Conservation (phyloP, 1,140 invertebrate species). For the Idris sp. region DNA sequence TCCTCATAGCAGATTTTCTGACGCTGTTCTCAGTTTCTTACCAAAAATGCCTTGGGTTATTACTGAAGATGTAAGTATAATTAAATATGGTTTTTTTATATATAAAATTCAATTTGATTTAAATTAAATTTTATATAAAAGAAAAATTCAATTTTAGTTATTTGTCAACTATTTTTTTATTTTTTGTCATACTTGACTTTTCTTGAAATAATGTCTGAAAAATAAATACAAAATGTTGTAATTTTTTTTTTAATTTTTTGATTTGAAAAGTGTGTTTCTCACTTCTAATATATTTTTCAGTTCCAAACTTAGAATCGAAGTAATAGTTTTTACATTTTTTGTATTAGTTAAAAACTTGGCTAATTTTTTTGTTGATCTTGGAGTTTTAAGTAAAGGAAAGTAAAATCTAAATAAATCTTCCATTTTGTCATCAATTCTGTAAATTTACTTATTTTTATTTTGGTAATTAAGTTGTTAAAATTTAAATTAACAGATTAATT, state of each 20-base stretch:
- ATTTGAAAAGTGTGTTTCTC: background rate
- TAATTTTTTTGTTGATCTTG: no score
- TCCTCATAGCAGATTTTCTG: constrained; percentile 96
- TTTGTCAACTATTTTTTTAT: background rate
- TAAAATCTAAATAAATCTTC: background rate
- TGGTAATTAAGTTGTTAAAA: no score
- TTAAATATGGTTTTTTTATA: background rate
- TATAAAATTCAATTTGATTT: no score
- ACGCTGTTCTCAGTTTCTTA: constrained; percentile 94
- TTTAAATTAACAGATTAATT: no score
- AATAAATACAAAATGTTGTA: no score
- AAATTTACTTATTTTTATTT: no score
- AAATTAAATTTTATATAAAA: no score
- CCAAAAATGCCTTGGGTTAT: constrained; percentile 95
- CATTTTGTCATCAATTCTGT: no score
- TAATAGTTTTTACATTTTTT: background rate
- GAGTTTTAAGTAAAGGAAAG: background rate
- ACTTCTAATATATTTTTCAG: constrained; percentile 9
- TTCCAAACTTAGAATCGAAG: background rate
- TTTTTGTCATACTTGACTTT: no score
- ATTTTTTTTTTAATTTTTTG: constrained; percentile 1
- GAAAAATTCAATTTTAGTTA: background rate
- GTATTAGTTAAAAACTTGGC: background rate
- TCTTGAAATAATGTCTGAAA: no score
- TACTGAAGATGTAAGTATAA: constrained; percentile 83